Evolutionary conservation across 2,113 vertebrate genomes (phyloP).

Genomic region (Hypocryptadius cinnamomeus): DNA sequence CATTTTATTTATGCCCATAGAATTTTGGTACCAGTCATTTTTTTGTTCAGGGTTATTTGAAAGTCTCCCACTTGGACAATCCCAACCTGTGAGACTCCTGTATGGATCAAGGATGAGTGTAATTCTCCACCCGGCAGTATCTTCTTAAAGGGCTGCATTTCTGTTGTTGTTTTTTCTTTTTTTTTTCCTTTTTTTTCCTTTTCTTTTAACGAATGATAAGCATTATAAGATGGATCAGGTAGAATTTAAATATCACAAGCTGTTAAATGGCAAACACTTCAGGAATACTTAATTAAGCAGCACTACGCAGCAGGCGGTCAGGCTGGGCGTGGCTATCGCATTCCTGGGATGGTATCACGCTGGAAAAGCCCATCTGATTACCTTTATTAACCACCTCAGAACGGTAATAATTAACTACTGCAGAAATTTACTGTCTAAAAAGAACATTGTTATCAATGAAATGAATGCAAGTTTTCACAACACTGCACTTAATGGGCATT

Average conservation of each 20-base stretch:
- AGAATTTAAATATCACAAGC: slow-evolving; percentile 6
- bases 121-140: neutral
- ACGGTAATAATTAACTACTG: slow-evolving; percentile 11
- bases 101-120: neutral
- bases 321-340: neutral
- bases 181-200: neutral
- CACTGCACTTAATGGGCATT: neutral
- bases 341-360: neutral
- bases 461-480: neutral
- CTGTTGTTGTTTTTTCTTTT: neutral
- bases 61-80: neutral
- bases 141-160: neutral
- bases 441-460: slow-evolving; percentile 18
- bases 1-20: neutral
- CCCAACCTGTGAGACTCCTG: neutral
- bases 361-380: slow-evolving; percentile 34
- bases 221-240: neutral
- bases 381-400: slow-evolving; percentile 40
- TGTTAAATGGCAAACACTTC: slow-evolving; percentile 22
- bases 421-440: slow-evolving; percentile 20
- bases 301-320: neutral
- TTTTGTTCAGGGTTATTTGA: neutral
- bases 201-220: neutral
- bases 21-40: neutral
- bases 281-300: slow-evolving; percentile 41